These are phyloP conservation scores for Hiodon tergisus DNA, from an alignment of 2,113 vertebrate species.

Conservation along the genomic window DNA sequence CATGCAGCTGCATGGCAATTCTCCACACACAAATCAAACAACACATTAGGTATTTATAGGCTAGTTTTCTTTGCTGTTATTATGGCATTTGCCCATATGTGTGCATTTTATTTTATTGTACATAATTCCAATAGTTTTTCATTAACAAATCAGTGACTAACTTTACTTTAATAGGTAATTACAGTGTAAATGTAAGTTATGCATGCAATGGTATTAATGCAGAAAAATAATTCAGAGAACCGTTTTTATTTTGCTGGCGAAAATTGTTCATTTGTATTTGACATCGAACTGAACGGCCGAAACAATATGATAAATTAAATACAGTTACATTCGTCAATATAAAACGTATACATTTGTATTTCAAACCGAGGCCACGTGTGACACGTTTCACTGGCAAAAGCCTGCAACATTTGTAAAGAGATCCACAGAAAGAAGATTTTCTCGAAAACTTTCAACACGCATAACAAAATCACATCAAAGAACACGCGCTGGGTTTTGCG, in stretches of 20 bases:
- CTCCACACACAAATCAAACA: not conserved
- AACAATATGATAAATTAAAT: slow-evolving; percentile 11
- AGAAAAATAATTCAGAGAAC: slow-evolving; percentile 47
- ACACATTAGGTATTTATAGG: not conserved
- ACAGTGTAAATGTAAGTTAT: slow-evolving; percentile 37
- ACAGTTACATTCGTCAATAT: slow-evolving; percentile 3
- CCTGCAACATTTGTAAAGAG: slow-evolving; percentile 7
- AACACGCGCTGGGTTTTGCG: too few species aligned
- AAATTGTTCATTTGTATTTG: slow-evolving; percentile 42
- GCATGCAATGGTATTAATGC: slow-evolving; percentile 42
- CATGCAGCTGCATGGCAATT: not conserved
- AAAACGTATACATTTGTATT: slow-evolving; percentile 1
- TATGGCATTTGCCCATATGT: slow-evolving; percentile 10
- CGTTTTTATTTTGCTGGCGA: slow-evolving; percentile 41
- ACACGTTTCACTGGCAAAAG: slow-evolving; percentile 18
- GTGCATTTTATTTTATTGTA: slow-evolving; percentile 47
- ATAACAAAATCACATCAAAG: not conserved
- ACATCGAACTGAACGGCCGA: slow-evolving; percentile 22
- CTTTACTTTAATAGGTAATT: slow-evolving; percentile 28
- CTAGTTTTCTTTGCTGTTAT: slow-evolving; percentile 8
- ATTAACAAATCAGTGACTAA: slow-evolving; percentile 17
- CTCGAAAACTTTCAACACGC: not conserved
- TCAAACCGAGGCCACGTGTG: slow-evolving; percentile 23
- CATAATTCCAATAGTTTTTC: slow-evolving; percentile 32
- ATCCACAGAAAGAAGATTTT: not conserved